phyloP scores from a whole-genome alignment of 1,140 invertebrate species.

The Pomacea maculata region DNA sequence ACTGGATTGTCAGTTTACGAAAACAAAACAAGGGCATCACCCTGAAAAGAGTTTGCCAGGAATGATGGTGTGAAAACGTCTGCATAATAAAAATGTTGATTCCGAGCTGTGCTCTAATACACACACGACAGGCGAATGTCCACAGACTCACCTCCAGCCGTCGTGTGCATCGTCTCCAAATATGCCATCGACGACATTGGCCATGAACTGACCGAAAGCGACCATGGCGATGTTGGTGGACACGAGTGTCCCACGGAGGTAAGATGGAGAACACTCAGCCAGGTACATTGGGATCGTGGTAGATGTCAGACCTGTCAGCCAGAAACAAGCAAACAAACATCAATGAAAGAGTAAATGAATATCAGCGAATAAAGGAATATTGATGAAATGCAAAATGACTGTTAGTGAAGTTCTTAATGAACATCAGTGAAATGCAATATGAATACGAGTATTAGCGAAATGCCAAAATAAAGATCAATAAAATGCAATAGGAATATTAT shows the following conservation, averaged over 20 bases:
- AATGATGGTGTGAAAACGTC: no score
- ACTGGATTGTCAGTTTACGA: no score
- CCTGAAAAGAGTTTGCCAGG: no score
- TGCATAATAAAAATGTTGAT: no score
- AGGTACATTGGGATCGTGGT: slow-evolving; percentile 75
- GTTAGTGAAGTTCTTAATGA: not conserved
- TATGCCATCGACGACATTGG: slow-evolving; percentile 69
- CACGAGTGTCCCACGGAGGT: slow-evolving; percentile 69
- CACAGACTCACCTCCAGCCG: slow-evolving; percentile 69
- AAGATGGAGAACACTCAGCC: slow-evolving; percentile 70
- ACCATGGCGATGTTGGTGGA: slow-evolving; percentile 73
- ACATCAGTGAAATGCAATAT: not conserved
- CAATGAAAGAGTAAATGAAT: not conserved
- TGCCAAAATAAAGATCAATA: not conserved
- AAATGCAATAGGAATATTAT: no score
- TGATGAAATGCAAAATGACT: not conserved
- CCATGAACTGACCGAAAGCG: slow-evolving; percentile 71
- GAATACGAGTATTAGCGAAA: not conserved
- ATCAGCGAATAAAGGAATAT: not conserved
- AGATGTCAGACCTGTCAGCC: slow-evolving; percentile 69
- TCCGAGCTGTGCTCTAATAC: no score
- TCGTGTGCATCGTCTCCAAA: slow-evolving; percentile 66
- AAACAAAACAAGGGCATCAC: no score
- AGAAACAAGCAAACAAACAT: slow-evolving; percentile 4
- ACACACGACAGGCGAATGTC: no score